phyloP scores from a whole-genome alignment of 2,888 invertebrate species.

The Drosophila nr. medialis region DNA sequence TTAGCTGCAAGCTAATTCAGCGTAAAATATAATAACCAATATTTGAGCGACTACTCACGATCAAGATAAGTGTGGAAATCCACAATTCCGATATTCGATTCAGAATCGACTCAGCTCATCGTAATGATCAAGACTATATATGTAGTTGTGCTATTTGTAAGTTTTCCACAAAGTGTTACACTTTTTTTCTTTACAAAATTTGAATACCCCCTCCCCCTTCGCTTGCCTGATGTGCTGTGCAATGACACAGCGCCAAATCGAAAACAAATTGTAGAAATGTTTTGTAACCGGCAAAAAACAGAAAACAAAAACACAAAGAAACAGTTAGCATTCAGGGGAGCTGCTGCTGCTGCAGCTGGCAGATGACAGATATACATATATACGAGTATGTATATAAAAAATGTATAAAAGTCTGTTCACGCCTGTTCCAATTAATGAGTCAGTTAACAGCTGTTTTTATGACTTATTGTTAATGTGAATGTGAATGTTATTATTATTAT shows the following conservation, averaged over 20 bases:
- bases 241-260: constrained; percentile 58
- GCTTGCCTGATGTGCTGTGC: constrained; percentile 10
- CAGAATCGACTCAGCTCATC: neutral
- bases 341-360: constrained; percentile 3
- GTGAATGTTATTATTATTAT: neutral
- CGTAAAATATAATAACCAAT: neutral
- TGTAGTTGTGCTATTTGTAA: neutral
- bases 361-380: constrained; percentile 27
- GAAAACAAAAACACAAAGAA: constrained; percentile 23
- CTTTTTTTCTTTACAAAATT: constrained; percentile 5
- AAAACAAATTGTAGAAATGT: constrained; percentile 47
- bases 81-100: neutral
- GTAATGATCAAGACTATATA: neutral
- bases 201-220: neutral
- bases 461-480: constrained; percentile 24
- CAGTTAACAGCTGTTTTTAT: constrained; percentile 66
- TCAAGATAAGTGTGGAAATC: neutral
- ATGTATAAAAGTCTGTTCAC: constrained; percentile 29
- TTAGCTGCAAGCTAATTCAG: neutral
- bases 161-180: neutral
- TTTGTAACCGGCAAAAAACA: constrained; percentile 73
- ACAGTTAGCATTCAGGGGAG: constrained; percentile 63
- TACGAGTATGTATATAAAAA: neutral
- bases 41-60: neutral
- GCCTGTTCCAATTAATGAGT: constrained; percentile 66